Evolutionary conservation across 2,888 invertebrate genomes (phyloP), one percentile per base, ranked within the genome.

Genomic region (Tiliacea aurago): DNA sequence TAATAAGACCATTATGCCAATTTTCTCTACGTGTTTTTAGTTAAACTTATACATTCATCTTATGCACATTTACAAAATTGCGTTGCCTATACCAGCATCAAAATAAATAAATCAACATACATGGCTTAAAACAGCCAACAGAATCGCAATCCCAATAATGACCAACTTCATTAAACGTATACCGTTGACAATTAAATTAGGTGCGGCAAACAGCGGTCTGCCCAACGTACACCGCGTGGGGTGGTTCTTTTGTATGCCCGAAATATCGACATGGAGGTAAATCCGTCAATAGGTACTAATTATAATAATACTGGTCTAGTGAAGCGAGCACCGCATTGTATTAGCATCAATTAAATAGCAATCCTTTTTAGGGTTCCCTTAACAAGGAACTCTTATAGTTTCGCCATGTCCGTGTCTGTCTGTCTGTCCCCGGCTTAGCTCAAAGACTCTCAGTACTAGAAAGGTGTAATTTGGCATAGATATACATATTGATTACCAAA

Each of bases 231-330:
- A 83, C 83, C 85, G 67, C 73, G 55, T 70, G 41, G 53, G 87
- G 87, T 84, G 89, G 87, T 90, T 84, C 78, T 83, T 88, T 90
- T 88, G 87, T 79, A 70, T 18, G 15, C 28, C 58, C 56, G 58
- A 11, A 61, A 75, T 69, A 75, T 65, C 28, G 55, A 67, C 37
- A 73, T 70, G 63, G 55, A 68, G 56, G 67, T 67, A 70, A 69
- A 58, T 72, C 41, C 61, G 53, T 72, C 74, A 76, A 73, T 76
- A 23, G 9, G 33, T 45, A 73, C 69, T 81, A 61, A 83, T 80
- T 78, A 84, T 73, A 68, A 71, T 79, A 73, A 76, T 68, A 72
- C 56, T 51, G 70, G 49, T 75, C 70, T 71, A 73, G 55, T 80
- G 65, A 66, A 59, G n/a, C 72, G 66, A 70, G 18, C 37, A 67